Evolutionary conservation across 2,888 invertebrate species (phyloP).

Genomic region (Rhogogaster chlorosoma): DNA sequence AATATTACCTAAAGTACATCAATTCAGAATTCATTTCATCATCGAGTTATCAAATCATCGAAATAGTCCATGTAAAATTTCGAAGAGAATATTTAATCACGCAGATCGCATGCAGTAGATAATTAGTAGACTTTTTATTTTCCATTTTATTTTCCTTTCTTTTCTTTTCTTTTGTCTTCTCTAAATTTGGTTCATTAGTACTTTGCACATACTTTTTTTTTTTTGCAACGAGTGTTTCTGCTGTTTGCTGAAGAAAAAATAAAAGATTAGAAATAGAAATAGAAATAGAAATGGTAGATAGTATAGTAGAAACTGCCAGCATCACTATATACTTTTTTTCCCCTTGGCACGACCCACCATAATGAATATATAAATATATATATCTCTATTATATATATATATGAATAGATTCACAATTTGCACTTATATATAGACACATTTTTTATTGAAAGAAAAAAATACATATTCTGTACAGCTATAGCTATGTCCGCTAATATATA

Average conservation of each 20-base stretch:
- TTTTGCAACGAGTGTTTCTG: neutral
- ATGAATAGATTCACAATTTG: neutral
- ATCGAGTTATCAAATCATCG: neutral
- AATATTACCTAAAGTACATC: too few species aligned
- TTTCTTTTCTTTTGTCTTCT: neutral
- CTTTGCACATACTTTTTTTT: neutral
- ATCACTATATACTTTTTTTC: conserved; percentile 4
- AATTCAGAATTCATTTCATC: neutral
- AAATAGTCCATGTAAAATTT: neutral
- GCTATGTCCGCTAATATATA: neutral
- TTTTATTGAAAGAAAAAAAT: neutral
- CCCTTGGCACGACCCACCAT: neutral
- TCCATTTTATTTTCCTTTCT: neutral
- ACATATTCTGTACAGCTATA: neutral
- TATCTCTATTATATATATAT: too few species aligned
- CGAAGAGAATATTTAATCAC: neutral
- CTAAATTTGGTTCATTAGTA: neutral
- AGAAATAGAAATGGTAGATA: neutral
- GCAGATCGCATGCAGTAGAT: conserved; percentile 12
- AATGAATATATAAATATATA: neutral
- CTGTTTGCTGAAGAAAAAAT: neutral
- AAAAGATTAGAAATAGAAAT: neutral
- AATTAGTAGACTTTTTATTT: neutral
- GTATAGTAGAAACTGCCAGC: neutral
- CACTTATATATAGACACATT: neutral